A percentile compares a stretch with the other conserved stretches of the same genome.
Conservation (phyloP, 2,113 vertebrate genomes). For the Gallinago media region DNA sequence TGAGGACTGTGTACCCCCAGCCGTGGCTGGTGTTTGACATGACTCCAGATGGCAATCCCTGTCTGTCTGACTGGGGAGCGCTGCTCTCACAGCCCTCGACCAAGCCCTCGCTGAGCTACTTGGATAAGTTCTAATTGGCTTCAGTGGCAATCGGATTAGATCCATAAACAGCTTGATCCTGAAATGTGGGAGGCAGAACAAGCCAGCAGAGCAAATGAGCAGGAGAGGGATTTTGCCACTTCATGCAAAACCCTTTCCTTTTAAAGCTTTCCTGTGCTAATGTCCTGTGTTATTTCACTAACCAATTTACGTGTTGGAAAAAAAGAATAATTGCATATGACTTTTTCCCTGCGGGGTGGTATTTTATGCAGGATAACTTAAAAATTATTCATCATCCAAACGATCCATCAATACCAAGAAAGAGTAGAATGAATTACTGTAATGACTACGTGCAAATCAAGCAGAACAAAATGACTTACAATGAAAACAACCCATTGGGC, state of each 20-base stretch:
- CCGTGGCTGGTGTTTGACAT: rapidly evolving
- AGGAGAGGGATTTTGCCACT: conserved; percentile 1
- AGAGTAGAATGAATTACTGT: background rate
- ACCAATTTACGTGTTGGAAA: background rate
- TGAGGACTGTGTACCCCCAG: background rate
- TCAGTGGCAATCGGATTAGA: background rate
- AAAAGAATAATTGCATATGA: background rate
- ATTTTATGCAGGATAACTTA: background rate
- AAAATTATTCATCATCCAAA: background rate
- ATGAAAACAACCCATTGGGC: background rate
- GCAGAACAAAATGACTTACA: background rate
- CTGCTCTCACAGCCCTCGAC: background rate
- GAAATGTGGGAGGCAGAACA: background rate
- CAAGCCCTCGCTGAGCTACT: background rate
- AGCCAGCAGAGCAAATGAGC: background rate
- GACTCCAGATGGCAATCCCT: background rate
- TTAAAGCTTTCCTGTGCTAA: background rate
- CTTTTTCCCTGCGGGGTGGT: background rate
- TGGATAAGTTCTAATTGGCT: background rate
- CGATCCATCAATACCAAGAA: background rate
- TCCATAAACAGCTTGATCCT: background rate
- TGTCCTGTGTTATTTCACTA: background rate
- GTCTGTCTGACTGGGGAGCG: background rate
- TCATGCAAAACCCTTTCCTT: background rate
- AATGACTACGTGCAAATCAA: background rate